Evolutionary conservation across 2,113 vertebrate genomes (phyloP), one percentile per base, ranked within the genome.

Genomic region (Osmerus eperlanus): DNA sequence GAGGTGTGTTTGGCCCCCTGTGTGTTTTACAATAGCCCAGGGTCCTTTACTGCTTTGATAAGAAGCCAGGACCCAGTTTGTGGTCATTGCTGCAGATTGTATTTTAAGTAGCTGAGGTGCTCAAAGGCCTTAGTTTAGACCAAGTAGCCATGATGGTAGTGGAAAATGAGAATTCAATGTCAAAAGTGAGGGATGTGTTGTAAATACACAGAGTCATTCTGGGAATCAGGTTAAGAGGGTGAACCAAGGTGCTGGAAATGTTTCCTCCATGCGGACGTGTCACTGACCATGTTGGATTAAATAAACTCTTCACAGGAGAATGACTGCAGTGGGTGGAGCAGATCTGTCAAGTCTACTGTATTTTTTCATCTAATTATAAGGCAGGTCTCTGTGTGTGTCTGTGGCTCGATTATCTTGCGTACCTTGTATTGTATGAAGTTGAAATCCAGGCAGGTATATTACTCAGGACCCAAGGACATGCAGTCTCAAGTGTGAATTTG

Each of bases 1-100:
- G 4, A 56, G 66, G 77, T 74, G 67, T 74, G 76, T 53, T 69
- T 32, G 73, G 80, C 70, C 14, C 69, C 74, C 74, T 71, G 73
- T 61, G 67, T 79, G 71, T 86, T 88, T 87, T 83, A 84, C 71
- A 78, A 41, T 65, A n/a, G 68, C 77, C 81, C 18, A 54, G 60
- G 75, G 75, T 74, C 71, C 47, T 74, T 73, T 52, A 68, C 64
- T 32, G 70, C 55, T 76, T 80, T 83, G 79, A 89, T 73, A 52
- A 28, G 80, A 76, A 78, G 80, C 65, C 78, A 76, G 53, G 70
- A 79, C 74, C 41, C 54, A 77, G 65, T 78, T 81, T 82, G 74
- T 55, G 70, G 28, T 68, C 55, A 29, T 77, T 81, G 83, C 25
- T 47, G 41, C 41, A 47, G 41, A 47, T 47, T 47, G 41, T 47